phyloP scores from a whole-genome alignment of 2,113 vertebrate genomes.

The Mirounga angustirostris region DNA sequence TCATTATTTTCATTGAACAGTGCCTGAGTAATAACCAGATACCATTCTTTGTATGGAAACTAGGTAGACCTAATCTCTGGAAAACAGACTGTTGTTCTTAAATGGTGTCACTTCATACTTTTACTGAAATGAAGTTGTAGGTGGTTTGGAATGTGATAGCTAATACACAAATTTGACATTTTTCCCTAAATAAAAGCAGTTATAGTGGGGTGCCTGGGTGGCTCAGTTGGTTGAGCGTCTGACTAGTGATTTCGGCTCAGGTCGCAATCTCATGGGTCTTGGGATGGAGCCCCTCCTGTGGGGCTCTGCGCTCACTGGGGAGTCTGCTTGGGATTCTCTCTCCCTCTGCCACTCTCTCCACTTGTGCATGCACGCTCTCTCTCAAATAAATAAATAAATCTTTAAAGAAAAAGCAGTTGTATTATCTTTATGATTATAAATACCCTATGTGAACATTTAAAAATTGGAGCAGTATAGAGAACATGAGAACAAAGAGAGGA shows the following conservation, averaged over 20 bases:
- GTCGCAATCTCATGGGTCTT: neutral
- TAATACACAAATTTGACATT: neutral
- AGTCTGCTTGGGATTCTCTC: neutral
- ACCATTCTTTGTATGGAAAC: neutral
- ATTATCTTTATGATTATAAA: neutral
- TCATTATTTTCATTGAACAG: slow-evolving; percentile 4
- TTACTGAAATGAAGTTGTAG: neutral
- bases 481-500: neutral
- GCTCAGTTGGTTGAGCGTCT: neutral
- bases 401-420: neutral
- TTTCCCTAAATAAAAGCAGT: neutral
- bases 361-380: neutral
- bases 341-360: neutral
- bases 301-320: neutral
- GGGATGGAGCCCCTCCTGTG: neutral
- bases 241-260: neutral
- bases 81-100: neutral
- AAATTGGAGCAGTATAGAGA: neutral
- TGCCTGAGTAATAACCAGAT: neutral
- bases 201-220: neutral
- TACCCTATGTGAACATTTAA: neutral
- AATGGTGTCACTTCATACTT: slow-evolving; percentile 9
- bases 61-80: neutral
- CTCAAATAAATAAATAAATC: neutral
- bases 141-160: neutral